phyloP scores from a whole-genome alignment of 2,113 vertebrate genomes.

The Hydrochoerus hydrochaeris region DNA sequence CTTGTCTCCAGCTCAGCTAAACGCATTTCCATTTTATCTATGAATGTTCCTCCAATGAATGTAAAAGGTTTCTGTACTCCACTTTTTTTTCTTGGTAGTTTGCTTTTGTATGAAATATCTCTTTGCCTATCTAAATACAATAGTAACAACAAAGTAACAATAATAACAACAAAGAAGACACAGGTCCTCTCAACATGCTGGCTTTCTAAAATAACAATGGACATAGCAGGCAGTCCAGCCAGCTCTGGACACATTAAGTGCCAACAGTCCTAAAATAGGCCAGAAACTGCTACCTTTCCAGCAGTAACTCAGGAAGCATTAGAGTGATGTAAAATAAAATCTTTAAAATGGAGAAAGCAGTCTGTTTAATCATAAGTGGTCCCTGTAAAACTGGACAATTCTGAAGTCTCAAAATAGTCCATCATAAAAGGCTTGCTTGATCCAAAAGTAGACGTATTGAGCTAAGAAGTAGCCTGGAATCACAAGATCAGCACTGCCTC shows the following conservation, averaged over 20 bases:
- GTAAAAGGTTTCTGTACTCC: conserved; percentile 16
- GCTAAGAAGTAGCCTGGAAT: not conserved
- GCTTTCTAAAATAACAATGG: not conserved
- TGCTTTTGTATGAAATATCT: conserved; percentile 58
- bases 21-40: conserved; percentile 45
- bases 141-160: conserved; percentile 69
- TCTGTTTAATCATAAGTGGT: conserved; percentile 10
- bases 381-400: not conserved
- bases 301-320: conserved; percentile 43
- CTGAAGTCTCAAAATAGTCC: not conserved
- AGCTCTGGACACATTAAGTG: not conserved
- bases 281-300: not conserved
- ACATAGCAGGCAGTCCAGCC: not conserved
- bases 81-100: conserved; percentile 45
- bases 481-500: not conserved
- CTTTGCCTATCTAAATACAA: conserved; percentile 53
- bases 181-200: not conserved
- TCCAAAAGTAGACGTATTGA: not conserved
- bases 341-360: conserved; percentile 21
- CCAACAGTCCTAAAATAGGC: conserved; percentile 31
- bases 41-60: conserved; percentile 37
- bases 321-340: conserved; percentile 30
- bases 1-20: not conserved
- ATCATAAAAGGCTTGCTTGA: conserved; percentile 3
- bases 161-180: not conserved